Evolutionary conservation across 2,888 invertebrate genomes (phyloP), one percentile per base, ranked within the genome.

Genomic region (Vannuccia rotundouncinata): DNA sequence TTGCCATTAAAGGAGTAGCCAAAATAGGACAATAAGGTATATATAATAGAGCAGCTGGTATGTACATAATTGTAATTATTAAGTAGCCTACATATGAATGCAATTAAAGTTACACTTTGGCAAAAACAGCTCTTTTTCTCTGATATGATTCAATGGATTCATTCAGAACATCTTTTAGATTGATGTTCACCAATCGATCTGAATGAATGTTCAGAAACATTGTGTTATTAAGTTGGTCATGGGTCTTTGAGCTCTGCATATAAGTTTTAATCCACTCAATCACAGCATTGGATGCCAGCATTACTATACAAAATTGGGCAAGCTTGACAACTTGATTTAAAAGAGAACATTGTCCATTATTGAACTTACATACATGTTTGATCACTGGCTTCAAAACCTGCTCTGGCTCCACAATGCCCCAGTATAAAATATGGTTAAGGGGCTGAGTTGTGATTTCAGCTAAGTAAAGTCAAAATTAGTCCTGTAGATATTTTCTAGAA

Each of bases 111-210:
- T 66, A 66, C 66, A 66, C 10, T 66, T 66, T 66, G 2, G 66
- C 66, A 66, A 66, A 66, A 66, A 5, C 25, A 22, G 66, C 2
- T 66, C 66, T 66, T 66, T 27, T 66, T 66, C 66, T 66, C 2
- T 66, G 22, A 66, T 66, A 22, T 17, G 66, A 66, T 66, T 66
- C 66, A 66, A 66, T 66, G 66, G 25, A 66, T 22, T 66, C 66
- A 66, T 66, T 66, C 25, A 66, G 22, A 66, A 66, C 25, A 22
- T 66, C 66, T 66, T 66, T 66, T 66, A 66, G 66, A 66, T 66
- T 66, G 10, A 66, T 22, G 66, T 66, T 17, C 13, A 66, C 22
- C 66, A 66, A 66, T 66, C 25, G 13, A 66, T 66, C 66, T 17
- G 66, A 66, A 66, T 66, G 66, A 66, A 66, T 66, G 66, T 27